Conservation (phyloP, 2,888 invertebrate species). For the Panzeria rudis region DNA sequence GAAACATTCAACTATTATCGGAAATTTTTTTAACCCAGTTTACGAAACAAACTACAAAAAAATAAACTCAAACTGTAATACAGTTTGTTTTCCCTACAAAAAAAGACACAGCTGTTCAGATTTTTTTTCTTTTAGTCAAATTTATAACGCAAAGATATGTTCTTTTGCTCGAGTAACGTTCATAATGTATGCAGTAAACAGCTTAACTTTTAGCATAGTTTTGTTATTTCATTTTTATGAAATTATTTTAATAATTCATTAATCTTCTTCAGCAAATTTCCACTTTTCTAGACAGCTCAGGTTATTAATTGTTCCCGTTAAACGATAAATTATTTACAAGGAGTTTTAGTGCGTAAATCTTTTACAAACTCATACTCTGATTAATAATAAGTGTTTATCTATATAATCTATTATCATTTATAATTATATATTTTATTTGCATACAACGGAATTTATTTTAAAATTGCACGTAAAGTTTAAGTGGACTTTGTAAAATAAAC, state of each 20-base stretch:
- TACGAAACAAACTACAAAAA: slow-evolving; percentile 6
- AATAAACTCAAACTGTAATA: slow-evolving; percentile 30
- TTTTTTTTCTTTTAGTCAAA: background rate
- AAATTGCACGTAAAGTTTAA: too few relatives aligned
- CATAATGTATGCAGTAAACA: slow-evolving; percentile 49
- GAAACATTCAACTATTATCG: slow-evolving; percentile 21
- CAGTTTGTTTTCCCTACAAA: slow-evolving; percentile 18
- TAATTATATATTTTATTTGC: slow-evolving; percentile 7
- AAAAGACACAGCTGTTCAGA: slow-evolving; percentile 47
- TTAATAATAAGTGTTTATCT: background rate
- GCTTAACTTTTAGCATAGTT: slow-evolving; percentile 49
- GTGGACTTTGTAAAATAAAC: too few relatives aligned
- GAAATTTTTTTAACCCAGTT: slow-evolving; percentile 58
- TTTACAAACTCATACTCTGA: slow-evolving; percentile 20
- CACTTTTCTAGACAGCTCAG: slow-evolving; percentile 61
- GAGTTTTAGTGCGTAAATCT: slow-evolving; percentile 54
- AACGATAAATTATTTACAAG: slow-evolving; percentile 31
- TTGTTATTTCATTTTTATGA: slow-evolving; percentile 12
- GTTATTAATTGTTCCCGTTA: slow-evolving; percentile 67
- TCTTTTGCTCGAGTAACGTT: background rate
- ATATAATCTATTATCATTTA: background rate
- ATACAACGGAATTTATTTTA: background rate
- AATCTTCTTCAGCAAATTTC: slow-evolving; percentile 66
- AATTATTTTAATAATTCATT: slow-evolving; percentile 61
- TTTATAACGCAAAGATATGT: slow-evolving; percentile 27